Percentiles rank a stretch among this genome's conserved stretches.
phyloP scores from a whole-genome alignment of 1,140 invertebrate species.

The Homarus americanus region DNA sequence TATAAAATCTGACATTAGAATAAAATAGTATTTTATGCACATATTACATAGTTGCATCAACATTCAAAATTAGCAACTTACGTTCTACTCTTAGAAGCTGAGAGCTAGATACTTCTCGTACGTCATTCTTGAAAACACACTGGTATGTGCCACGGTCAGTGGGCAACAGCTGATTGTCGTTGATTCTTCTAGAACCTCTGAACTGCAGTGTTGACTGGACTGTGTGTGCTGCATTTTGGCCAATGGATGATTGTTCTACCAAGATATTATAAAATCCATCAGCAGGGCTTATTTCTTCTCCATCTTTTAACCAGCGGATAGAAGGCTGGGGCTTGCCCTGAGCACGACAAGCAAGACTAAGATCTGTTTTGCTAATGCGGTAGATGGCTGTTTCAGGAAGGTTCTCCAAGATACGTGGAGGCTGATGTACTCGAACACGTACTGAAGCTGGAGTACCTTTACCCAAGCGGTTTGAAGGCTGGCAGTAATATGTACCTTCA shows the following conservation, averaged over 20 bases:
- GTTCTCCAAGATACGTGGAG: constrained; percentile 89
- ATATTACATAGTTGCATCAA: not conserved
- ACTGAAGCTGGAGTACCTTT: constrained; percentile 90
- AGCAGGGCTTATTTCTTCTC: constrained; percentile 82
- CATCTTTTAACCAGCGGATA: constrained; percentile 92
- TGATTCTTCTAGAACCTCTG: constrained; percentile 84
- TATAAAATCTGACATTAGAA: too few relatives aligned
- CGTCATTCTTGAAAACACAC: constrained; percentile 93
- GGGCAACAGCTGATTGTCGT: constrained; percentile 87
- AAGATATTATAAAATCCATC: constrained; percentile 84
- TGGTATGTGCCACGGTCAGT: constrained; percentile 91
- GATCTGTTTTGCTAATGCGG: constrained; percentile 88
- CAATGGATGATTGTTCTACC: constrained; percentile 85
- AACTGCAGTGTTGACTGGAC: constrained; percentile 91
- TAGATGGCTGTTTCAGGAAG: constrained; percentile 90
- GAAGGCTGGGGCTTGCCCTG: constrained; percentile 91
- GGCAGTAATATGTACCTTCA: constrained; percentile 93
- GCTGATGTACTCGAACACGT: constrained; percentile 90
- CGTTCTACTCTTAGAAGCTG: constrained; percentile 94
- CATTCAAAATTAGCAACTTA: constrained; percentile 80
- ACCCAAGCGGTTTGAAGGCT: constrained; percentile 92
- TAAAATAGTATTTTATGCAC: not conserved
- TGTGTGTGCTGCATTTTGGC: constrained; percentile 85
- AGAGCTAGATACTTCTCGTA: constrained; percentile 89
- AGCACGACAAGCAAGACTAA: constrained; percentile 89